Conservation (phyloP, 1,140 invertebrate species). For the Drosophila virilis region DNA sequence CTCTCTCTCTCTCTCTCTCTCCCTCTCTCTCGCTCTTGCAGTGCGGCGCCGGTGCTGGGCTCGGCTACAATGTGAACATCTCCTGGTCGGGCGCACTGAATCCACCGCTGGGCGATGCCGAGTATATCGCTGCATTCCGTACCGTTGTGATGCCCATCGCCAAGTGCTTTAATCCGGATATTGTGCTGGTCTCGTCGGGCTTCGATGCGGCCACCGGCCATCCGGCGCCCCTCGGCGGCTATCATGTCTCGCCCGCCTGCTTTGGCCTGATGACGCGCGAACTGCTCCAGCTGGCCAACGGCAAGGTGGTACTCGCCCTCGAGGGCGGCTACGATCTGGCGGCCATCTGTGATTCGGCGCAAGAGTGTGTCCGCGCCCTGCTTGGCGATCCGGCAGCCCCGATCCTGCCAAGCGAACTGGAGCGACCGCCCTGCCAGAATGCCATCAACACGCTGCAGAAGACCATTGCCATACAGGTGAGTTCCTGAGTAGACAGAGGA, state of each 20-base stretch:
- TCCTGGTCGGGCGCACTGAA: conserved; percentile 96
- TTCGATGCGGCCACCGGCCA: conserved; percentile 98
- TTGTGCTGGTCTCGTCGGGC: conserved; percentile 98
- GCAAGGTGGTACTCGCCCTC: conserved; percentile 94
- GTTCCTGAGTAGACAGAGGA: neutral
- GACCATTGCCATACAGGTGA: conserved; percentile 94
- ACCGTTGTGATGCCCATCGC: conserved; percentile 96
- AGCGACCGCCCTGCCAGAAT: conserved; percentile 91
- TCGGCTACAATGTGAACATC: conserved; percentile 98
- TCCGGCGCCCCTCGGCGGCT: conserved; percentile 96
- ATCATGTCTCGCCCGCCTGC: conserved; percentile 95
- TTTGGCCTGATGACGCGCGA: conserved; percentile 99
- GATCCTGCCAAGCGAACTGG: conserved; percentile 91
- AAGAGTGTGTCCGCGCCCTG: conserved; percentile 96
- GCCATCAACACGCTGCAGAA: conserved; percentile 95
- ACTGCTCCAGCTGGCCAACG: conserved; percentile 94
- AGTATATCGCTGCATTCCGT: conserved; percentile 98
- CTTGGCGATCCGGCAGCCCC: conserved; percentile 93
- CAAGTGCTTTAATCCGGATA: conserved; percentile 96
- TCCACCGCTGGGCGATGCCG: conserved; percentile 97
- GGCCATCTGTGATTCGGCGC: conserved; percentile 98
- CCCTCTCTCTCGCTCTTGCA: conserved; percentile 81
- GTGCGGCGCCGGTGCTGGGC: conserved; percentile 95
- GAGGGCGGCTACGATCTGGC: conserved; percentile 98
- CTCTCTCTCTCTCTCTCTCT: neutral